Conservation (phyloP, 1,140 invertebrate genomes). For the Neotoxoptera formosana region DNA sequence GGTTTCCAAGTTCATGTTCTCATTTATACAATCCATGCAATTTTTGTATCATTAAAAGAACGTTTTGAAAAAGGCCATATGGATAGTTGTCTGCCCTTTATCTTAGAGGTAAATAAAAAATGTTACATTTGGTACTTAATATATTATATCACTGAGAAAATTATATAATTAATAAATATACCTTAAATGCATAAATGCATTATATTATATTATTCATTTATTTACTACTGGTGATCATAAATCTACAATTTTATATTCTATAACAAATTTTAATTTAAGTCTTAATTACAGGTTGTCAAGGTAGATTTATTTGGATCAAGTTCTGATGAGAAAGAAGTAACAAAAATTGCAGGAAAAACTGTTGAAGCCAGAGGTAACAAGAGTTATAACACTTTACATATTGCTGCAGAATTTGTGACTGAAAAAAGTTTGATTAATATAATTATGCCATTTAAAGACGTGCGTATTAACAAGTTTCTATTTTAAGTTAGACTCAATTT, state of each 20-base stretch:
- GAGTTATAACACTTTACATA: slow-evolving; percentile 85
- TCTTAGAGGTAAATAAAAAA: slow-evolving; percentile 77
- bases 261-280: background rate
- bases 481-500: background rate
- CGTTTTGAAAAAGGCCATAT: slow-evolving; percentile 77
- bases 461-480: slow-evolving; percentile 62
- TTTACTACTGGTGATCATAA: background rate
- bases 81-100: slow-evolving; percentile 76
- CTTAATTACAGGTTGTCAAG: slow-evolving; percentile 72
- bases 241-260: background rate
- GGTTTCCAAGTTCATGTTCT: slow-evolving; percentile 96
- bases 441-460: slow-evolving; percentile 82
- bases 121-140: background rate
- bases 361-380: slow-evolving; percentile 84
- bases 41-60: slow-evolving; percentile 76
- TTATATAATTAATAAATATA: background rate
- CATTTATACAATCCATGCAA: slow-evolving; percentile 84
- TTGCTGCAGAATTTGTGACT: slow-evolving; percentile 81
- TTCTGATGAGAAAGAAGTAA: slow-evolving; percentile 91
- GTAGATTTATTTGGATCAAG: slow-evolving; percentile 88
- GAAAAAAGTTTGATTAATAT: slow-evolving; percentile 79
- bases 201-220: background rate
- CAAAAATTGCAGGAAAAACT: slow-evolving; percentile 80
- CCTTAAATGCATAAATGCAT: background rate
- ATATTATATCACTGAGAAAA: background rate